Base-by-base conservation (phyloP, 23 tunicate species). In the Halocynthia aurantium region DNA sequence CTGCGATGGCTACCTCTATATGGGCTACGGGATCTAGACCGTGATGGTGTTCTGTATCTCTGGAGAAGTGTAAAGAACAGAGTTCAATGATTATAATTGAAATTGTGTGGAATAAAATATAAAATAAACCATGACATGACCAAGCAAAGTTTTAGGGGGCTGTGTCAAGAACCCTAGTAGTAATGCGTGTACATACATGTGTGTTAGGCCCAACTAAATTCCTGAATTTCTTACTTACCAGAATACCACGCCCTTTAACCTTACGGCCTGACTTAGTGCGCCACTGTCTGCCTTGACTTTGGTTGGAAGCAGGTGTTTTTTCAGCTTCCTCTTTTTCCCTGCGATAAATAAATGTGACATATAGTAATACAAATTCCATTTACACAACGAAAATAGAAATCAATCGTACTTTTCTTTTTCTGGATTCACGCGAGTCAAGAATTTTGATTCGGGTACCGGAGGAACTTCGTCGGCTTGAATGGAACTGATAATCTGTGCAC, bases 1-100 rank as follows among this genome's bases (percentile, higher is more conserved):
- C 81, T 57, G 19, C 82, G 57, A 52, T 75, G 7, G 19, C 57
- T 19, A 19, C 97, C 74, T 53, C 74, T 12, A 17, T 67, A 78
- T 7, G 87, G 85, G 55, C 84, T 77, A 22, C 92, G 84, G 20
- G 98, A 92, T 71, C 88, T 69, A 1, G 96, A 89, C 21, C 88
- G 78, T 10, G 96, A 84, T 15, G 98, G 98, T 5, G 98, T 92
- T n/a, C 98, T 82, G 66, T 92, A 92, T 10, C 98, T 84, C 97
- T 91, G 84, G 5, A 56, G 17, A 19, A 56, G 44, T 31, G 44
- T 4, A 31, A 4, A 31, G 44, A 31, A 31, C 44, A 31, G 44
- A 31, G 44, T 31, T 31, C 4, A 31, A 31, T 31, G 44, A 31
- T 31, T 31, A 31, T 31, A 31, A 31, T 31, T 31, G 44, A 31